Evolutionary conservation across 2,888 invertebrate species (phyloP).

Genomic region (Cerceris rybyensis): DNA sequence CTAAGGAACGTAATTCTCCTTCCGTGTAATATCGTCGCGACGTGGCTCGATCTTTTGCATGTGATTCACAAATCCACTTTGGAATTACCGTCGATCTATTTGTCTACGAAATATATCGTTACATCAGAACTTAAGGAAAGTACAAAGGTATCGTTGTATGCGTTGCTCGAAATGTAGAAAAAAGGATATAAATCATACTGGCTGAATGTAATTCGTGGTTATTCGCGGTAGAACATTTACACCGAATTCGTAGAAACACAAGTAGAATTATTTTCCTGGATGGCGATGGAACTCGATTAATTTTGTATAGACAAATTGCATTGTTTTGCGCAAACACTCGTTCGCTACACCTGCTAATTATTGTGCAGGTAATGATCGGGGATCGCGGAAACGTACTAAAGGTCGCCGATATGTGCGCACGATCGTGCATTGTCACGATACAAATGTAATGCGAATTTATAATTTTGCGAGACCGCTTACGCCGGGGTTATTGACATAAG

Average conservation of each 20-base stretch:
- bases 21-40: background rate
- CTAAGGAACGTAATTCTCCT: slow-evolving; percentile 16
- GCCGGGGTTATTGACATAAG: background rate
- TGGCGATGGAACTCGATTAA: background rate
- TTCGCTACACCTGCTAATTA: background rate
- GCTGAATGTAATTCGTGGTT: background rate
- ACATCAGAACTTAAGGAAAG: slow-evolving; percentile 12
- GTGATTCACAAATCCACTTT: slow-evolving; percentile 24
- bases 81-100: slow-evolving; percentile 34
- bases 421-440: background rate
- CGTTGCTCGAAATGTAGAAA: background rate
- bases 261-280: background rate
- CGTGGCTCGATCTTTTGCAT: background rate
- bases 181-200: background rate
- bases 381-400: slow-evolving; percentile 26
- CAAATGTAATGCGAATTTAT: background rate
- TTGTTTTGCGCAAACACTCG: background rate
- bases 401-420: background rate
- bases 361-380: slow-evolving; percentile 13
- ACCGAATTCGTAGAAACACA: background rate
- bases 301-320: background rate
- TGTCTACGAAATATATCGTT: background rate
- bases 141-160: slow-evolving; percentile 11
- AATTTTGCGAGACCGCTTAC: background rate
- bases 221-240: background rate